Evolutionary conservation across 2,113 vertebrate genomes (phyloP), one percentile per base, ranked within the genome.

Genomic region (Bubo scandiacus): DNA sequence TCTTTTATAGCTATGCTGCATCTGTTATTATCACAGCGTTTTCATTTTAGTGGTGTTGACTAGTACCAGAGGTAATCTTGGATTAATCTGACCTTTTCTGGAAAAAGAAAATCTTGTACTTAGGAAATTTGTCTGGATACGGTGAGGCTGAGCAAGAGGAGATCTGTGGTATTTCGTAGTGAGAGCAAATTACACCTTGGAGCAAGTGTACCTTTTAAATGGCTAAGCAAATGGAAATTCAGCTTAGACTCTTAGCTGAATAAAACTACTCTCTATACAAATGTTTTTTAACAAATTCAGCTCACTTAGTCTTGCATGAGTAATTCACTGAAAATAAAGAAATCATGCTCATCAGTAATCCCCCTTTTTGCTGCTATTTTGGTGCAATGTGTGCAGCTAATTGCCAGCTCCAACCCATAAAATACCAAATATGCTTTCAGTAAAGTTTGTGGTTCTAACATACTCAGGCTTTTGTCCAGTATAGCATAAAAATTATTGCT

Each of bases 111-210:
- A 61, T 57, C 19, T 70, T n/a, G 6, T 19, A 1, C 49, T 88
- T 83, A 70, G 5, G 8, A 78, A 92, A 83, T 0, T 0, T 26
- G 1, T 23, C 77, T 80, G 75, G 57, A 1, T 17, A 1, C 2
- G 9, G 55, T 5, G 65, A 21, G 82, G 61, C 65, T 45, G 63
- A 55, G 88, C 54, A 8, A 51, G 67, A 40, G 90, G 71, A 55
- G 65, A 12, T 17, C 34, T 49, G 5, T 42, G 65, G 59, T 32
- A 2, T 5, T 6, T 42, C 73, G 49, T 23, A 6, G 34, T 3
- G n/a, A 65, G 67, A 55, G 45, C 16, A 23, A 3, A 73, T 21
- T 54, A 2, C 54, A 11, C n/a, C 68, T 71, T 0, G 0, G 65
- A 52, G 75, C 58, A 30, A 34, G 38, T 2, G 25, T 8, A 3